These are phyloP conservation scores for Donacobius atricapilla DNA, from an alignment of 2,113 vertebrate genomes.

Conservation along the genomic window DNA sequence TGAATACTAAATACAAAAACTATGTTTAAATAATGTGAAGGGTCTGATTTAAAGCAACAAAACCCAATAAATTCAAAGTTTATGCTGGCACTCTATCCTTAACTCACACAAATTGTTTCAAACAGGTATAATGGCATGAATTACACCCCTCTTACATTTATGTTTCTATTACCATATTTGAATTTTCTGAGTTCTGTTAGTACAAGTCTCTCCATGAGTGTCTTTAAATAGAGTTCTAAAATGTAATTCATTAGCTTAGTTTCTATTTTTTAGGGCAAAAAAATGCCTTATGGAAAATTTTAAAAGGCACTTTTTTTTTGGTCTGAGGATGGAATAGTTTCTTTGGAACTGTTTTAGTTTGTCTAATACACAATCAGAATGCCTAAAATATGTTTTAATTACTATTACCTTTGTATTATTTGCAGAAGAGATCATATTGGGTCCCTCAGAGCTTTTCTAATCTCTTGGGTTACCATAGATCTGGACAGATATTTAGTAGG, in stretches of 20 bases:
- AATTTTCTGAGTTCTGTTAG: constrained; percentile 58
- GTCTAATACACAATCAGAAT: not conserved
- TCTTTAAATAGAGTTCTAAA: constrained; percentile 34
- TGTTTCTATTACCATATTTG: not conserved
- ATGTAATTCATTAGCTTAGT: constrained; percentile 7
- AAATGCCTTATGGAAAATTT: not conserved
- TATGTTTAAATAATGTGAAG: constrained; percentile 74
- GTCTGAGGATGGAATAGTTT: not conserved
- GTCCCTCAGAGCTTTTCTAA: constrained; percentile 23
- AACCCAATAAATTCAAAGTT: constrained; percentile 73
- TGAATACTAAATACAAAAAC: constrained; percentile 75
- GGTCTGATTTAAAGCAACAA: constrained; percentile 75
- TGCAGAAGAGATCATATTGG: not conserved
- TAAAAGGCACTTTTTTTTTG: not conserved
- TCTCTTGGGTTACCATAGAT: not conserved
- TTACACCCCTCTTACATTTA: constrained; percentile 39
- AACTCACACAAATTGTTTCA: constrained; percentile 65
- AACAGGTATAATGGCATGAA: constrained; percentile 58
- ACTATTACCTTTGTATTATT: not conserved
- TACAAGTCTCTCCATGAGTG: not conserved
- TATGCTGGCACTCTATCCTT: constrained; percentile 59
- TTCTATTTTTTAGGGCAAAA: not conserved
- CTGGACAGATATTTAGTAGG: not conserved
- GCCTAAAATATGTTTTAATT: not conserved
- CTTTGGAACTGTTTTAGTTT: not conserved